These are phyloP conservation scores for Rhinoraja longicauda DNA, from an alignment of 2,797 vertebrate genomes.

Conservation along the genomic window DNA sequence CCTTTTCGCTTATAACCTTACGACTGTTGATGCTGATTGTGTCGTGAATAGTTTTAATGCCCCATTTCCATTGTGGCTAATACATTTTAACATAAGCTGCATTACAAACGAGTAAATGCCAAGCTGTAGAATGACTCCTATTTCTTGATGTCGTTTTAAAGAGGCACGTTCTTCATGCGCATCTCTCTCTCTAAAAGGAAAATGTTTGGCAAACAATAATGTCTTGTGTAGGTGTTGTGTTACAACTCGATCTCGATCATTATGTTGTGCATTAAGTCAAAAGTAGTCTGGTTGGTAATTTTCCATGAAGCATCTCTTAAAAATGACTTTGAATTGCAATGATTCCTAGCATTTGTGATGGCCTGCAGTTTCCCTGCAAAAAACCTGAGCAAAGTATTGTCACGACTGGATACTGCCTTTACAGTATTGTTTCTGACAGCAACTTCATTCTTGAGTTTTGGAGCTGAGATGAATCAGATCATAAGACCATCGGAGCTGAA, in stretches of 20 bases:
- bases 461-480: background rate
- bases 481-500: too few species aligned
- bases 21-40: background rate
- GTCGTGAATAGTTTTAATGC: background rate
- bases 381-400: background rate
- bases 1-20: too few species aligned
- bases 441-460: background rate
- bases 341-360: background rate
- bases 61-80: background rate
- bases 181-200: background rate
- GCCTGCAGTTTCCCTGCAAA: background rate
- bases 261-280: background rate
- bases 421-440: background rate
- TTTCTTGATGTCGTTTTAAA: background rate
- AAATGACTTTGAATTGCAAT: background rate
- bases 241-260: background rate
- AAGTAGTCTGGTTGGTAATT: background rate
- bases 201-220: constrained; percentile 15
- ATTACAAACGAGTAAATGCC: background rate
- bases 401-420: background rate
- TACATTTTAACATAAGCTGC: constrained; percentile 29
- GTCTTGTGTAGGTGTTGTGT: background rate
- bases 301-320: background rate
- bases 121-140: background rate
- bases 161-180: background rate